Base-by-base conservation (phyloP, 2,888 invertebrate genomes). In the Pegoplata infirma region DNA sequence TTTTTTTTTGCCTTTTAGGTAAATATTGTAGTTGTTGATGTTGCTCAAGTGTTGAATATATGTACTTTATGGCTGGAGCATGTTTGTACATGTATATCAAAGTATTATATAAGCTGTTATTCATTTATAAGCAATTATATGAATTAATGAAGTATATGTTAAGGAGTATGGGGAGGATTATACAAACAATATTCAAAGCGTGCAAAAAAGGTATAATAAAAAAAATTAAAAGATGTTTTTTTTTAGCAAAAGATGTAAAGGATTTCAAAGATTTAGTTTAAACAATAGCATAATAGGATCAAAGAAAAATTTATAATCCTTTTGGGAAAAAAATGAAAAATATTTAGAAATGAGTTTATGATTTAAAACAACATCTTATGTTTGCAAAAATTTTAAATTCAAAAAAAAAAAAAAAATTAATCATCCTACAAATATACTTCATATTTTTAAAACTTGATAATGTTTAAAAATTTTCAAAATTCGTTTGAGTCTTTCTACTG, bases 81-180 rank as follows among this genome's bases (percentile, higher is more conserved):
- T 40, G 36, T 40, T 40, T 40, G 36, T n/a, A n/a, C n/a, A 12
- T 40, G 36, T n/a, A 32, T 40, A 40, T 40, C 36, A 40, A 40
- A 40, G 36, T n/a, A 40, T n/a, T n/a, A n/a, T n/a, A 40, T n/a
- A 40, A 40, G 36, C 36, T 40, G 36, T 40, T 40, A n/a, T 40
- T n/a, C 36, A 66, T 71, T 56, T 68, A 59, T 64, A 68, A 69
- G 59, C 69, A 74, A 78, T 74, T 74, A 78, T 69, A 46, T 64
- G 77, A 69, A 58, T 69, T 74, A 74, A 74, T 78, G 53, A 69
- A 78, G 77, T 72, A 61, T 55, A 16, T 44, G 16, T 44, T 44
- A 14, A 23, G 16, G n/a, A n/a, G n/a, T n/a, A 25, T 16, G 32
- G 32, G 32, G 28, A n/a, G 0, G 2, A 36, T 12, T n/a, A n/a